Base-by-base conservation (phyloP, 2,113 vertebrate genomes). In the Nannospalax galili region DNA sequence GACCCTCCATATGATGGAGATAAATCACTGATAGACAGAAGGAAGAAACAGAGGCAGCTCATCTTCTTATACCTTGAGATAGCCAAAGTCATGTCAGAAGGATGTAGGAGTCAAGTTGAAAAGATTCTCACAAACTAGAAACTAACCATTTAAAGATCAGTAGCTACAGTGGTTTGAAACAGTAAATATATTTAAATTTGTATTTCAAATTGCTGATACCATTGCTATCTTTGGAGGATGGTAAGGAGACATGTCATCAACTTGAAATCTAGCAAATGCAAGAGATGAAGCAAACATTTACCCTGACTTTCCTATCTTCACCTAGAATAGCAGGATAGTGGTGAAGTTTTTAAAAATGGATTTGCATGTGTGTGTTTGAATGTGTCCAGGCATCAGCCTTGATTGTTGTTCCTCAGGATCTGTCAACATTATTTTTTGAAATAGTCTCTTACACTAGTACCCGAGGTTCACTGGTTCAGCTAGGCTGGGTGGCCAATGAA, bases 221-320 rank as follows among this genome's bases (percentile, higher is more conserved):
- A 24, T 48, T 64, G 24, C 79, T n/a, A 28, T 80, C 40, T 52
- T 60, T 84, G 20, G n/a, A 78, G 32, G 40, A 75, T 40, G 60
- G 4, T 37, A 88, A 45, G 40, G 32, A 79, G 45, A 7, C 10
- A 58, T 28, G 26, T 84, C 20, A 67, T 92, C 90, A 84, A 64
- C 92, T 89, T 80, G 84, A 93, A 91, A 74, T 64, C 48, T 52
- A 60, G 30, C 40, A 70, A 93, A 91, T 74, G 73, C 14, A 91
- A 79, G 78, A 78, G 70, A 52, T 73, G 26, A 52, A 88, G 72
- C 28, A n/a, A 91, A 24, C 40, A 45, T 88, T 84, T 69, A 78
- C 85, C 32, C 82, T n/a, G 35, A 80, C 62, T 92, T 88, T 88
- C 40, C 45, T 74, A 0, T 88, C 88, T 84, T 79, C 60, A 79